Conservation (phyloP, 2,888 invertebrate species). For the Melieria crassipennis region DNA sequence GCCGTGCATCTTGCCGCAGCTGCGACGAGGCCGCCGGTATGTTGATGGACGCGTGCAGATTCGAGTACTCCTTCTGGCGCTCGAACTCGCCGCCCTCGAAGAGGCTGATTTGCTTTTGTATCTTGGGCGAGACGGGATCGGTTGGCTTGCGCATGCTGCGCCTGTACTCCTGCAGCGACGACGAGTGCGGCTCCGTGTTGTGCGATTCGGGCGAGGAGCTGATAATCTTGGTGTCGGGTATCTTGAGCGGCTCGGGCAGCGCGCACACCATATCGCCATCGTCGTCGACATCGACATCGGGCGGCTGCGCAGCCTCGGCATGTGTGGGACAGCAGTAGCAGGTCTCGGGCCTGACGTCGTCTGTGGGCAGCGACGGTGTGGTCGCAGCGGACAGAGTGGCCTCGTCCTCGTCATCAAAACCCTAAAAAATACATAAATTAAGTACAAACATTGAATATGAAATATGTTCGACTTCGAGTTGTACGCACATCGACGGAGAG, state of each 20-base stretch:
- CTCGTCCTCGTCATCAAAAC: slow-evolving; percentile 68
- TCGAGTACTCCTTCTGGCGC: slow-evolving; percentile 41
- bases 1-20: slow-evolving; percentile 55
- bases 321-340: slow-evolving; percentile 58
- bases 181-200: slow-evolving; percentile 4
- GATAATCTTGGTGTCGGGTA: slow-evolving; percentile 42
- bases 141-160: slow-evolving; percentile 51
- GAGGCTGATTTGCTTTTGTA: slow-evolving; percentile 63
- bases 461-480: neutral
- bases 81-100: slow-evolving; percentile 55
- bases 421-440: slow-evolving; percentile 41
- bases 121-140: slow-evolving; percentile 59
- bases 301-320: slow-evolving; percentile 44
- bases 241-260: slow-evolving; percentile 14
- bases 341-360: slow-evolving; percentile 51
- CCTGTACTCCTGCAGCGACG: slow-evolving; percentile 2
- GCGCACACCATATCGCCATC: neutral
- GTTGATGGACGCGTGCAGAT: slow-evolving; percentile 57
- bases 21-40: slow-evolving; percentile 52
- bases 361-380: slow-evolving; percentile 58
- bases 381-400: slow-evolving; percentile 70
- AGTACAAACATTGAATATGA: slow-evolving; percentile 53
- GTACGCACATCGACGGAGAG: slow-evolving; percentile 58
- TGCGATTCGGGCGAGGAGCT: slow-evolving; percentile 49
- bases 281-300: slow-evolving; percentile 49